These are phyloP conservation scores for Proctacanthus coquilletti DNA, from an alignment of 1,140 invertebrate species.

Conservation along the genomic window DNA sequence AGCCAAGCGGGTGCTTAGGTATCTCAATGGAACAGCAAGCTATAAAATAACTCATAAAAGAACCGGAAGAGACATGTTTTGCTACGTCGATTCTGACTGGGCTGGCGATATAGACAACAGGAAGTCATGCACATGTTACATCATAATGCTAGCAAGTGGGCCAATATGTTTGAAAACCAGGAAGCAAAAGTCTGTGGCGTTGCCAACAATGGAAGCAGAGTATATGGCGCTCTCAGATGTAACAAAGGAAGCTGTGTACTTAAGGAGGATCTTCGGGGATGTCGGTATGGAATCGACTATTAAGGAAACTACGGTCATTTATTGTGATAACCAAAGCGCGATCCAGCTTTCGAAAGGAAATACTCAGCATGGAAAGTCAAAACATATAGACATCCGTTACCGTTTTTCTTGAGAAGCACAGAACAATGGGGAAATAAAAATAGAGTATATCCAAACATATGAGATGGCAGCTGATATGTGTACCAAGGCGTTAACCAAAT, in stretches of 20 bases:
- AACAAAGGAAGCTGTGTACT: slow-evolving; percentile 17
- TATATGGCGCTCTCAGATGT: slow-evolving; percentile 18
- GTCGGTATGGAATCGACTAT: no score
- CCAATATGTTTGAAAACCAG: slow-evolving; percentile 1
- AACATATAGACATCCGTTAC: not conserved
- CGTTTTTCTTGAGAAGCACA: not conserved
- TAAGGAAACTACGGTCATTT: not conserved
- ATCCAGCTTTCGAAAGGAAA: not conserved
- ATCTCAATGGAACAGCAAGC: slow-evolving; percentile 22
- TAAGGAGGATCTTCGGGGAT: slow-evolving; percentile 3
- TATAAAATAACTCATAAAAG: slow-evolving; percentile 2
- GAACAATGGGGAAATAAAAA: no score
- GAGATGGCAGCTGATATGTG: no score
- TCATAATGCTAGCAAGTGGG: slow-evolving; percentile 3
- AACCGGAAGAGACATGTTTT: slow-evolving; percentile 2
- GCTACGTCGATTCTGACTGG: slow-evolving; percentile 12
- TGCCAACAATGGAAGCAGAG: slow-evolving; percentile 29
- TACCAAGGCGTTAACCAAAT: no score
- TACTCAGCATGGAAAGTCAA: not conserved
- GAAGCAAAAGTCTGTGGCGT: slow-evolving; percentile 13
- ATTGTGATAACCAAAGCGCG: not conserved
- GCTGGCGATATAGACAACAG: slow-evolving; percentile 9
- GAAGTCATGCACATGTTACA: slow-evolving; percentile 5
- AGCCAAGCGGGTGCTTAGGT: slow-evolving; percentile 21
- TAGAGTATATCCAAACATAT: no score